Base-by-base conservation (phyloP, 1,140 invertebrate species). In the Calliopsis andreniformis region DNA sequence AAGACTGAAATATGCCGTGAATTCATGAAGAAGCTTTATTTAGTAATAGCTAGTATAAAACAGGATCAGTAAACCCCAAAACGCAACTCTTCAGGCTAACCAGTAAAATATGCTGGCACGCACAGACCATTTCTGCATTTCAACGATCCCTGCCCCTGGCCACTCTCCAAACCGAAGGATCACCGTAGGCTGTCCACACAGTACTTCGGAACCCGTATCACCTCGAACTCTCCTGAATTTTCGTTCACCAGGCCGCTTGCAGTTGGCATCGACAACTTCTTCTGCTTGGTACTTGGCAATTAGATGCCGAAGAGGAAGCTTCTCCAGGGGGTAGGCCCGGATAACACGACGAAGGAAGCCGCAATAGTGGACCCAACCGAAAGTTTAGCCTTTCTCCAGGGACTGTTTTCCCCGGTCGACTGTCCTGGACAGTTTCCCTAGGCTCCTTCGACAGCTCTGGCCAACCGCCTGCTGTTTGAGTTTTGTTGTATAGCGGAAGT, bases 311-410 rank as follows among this genome's bases (percentile, higher is more conserved):
- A n/a, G 61, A 73, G 70, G 28, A 32, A 45, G 32, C 47, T 32
- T 53, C 39, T 55, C 61, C 39, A 1, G 49, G n/a, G 49, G 49
- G 47, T 39, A 28, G 10, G 47, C 25, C 12, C n/a, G 61, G 39
- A 55, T 55, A 51, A 55, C 62, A 42, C 70, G 61, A 8, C 49
- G 49, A 66, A 55, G 62, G 70, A 73, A 73, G 70, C 70, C 70
- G 28, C 70, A 73, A 73, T 62, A 73, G 70, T 73, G 70, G 61
- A 55, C 28, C 39, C 20, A 32, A 20, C 1, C 14, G 35, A 73
- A 73, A 73, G 47, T 73, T 73, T 7, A 43, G 4, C n/a, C 47
- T 64, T 66, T 39, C 56, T 59, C 56, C 56, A 59, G 32, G 32
- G 32, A 30, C 30, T 59, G 32, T 59, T 59, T 59, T 59, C 56